Evolutionary conservation across 2,888 invertebrate genomes (phyloP), one percentile per base, ranked within the genome.

Genomic region (Drosophila subquinaria): DNA sequence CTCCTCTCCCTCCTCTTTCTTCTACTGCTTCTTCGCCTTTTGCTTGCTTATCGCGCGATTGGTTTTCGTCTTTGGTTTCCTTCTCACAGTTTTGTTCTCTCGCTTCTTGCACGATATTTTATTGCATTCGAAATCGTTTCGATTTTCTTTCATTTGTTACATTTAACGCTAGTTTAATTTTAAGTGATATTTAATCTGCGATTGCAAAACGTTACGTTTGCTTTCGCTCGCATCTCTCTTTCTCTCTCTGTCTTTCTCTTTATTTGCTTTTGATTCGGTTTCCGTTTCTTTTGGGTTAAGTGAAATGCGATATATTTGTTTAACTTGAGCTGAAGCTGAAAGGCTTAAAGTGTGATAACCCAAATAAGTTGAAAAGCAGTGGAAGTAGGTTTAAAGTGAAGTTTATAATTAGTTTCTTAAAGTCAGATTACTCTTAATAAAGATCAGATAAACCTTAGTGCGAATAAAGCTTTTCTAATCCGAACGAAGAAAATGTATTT

Each of bases 181-280:
- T 80, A 89, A 86, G 86, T 88, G 88, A 88, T 89, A 89, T 89
- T 88, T 89, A 89, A 86, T 89, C 89, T 78, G 56, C 63, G 65
- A 69, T 80, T 73, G 62, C 50, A 55, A 73, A 75, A 67, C 36
- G 63, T 60, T 61, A 61, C 73, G 47, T 57, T 64, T 48, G 56
- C 68, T 66, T 51, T 20, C 8, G 5, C 15, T 40, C 13, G 59
- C 9, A 11, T 9, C 17, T 42, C 55, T 33, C 15, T 15, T 0
- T 36, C 23, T 15, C 0, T 36, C 23, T 0, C 23, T 57, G 13
- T 10, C 10, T 51, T n/a, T 40, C 3, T 15, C 17, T 38, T 27
- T 47, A 56, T 50, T 20, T 57, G 50, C 10, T 57, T 45, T 35
- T 60, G 23, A 60, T 47, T 62, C 48, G 48, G 23, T 20, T 57